Evolutionary conservation across 2,888 invertebrate genomes (phyloP).

Genomic region (Pristionchus mayeri): DNA sequence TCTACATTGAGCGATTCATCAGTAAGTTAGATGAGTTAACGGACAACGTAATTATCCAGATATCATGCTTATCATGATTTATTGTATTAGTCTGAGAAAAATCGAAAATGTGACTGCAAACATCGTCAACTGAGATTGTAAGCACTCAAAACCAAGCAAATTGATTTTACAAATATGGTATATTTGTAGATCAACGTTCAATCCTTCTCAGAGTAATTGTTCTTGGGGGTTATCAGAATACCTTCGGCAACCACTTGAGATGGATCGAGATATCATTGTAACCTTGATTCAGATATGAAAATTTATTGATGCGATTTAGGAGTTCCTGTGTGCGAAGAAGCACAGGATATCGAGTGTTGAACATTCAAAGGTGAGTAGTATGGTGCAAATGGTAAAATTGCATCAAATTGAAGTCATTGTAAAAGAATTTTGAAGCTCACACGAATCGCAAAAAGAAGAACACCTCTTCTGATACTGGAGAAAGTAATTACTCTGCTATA

Average conservation of each 20-base stretch:
- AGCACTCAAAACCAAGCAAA: neutral
- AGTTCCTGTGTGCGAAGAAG: too few species aligned
- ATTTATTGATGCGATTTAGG: neutral
- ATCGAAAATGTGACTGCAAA: neutral
- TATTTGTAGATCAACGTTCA: neutral
- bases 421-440: too few species aligned
- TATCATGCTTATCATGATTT: neutral
- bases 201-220: neutral
- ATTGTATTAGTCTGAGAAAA: neutral
- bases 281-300: neutral
- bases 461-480: too few species aligned
- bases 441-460: too few species aligned
- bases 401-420: too few species aligned
- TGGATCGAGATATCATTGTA: neutral
- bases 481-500: too few species aligned
- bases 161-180: too few species aligned
- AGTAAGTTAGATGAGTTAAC: neutral
- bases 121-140: neutral
- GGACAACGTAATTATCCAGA: too few species aligned
- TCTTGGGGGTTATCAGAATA: neutral
- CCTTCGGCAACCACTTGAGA: neutral
- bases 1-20: neutral
- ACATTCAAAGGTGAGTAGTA: too few species aligned
- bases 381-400: too few species aligned
- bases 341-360: too few species aligned